These are phyloP conservation scores for Ceyx erithaca DNA, from an alignment of 2,797 vertebrate species.

Conservation along the genomic window DNA sequence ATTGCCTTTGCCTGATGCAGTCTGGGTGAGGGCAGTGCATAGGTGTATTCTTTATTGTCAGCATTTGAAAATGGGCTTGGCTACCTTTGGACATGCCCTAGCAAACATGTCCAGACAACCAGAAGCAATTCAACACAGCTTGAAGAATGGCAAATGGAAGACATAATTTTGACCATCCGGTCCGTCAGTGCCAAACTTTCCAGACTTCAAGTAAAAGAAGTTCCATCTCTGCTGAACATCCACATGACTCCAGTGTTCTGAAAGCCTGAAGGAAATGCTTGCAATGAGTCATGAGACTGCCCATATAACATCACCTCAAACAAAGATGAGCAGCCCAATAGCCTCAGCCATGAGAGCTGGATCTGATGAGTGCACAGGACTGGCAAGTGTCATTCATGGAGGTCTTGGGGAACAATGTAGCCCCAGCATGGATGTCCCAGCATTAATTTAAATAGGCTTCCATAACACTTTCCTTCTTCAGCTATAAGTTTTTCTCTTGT, in stretches of 20 bases:
- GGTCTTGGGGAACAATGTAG: rapidly evolving
- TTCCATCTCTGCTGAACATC: background rate
- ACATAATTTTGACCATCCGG: background rate
- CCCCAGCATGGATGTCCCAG: background rate
- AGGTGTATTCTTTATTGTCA: background rate
- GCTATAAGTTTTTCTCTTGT: background rate
- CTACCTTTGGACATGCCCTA: background rate
- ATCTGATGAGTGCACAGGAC: background rate
- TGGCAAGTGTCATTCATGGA: background rate
- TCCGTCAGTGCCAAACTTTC: background rate
- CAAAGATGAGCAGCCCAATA: background rate
- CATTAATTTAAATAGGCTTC: background rate
- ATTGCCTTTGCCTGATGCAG: background rate
- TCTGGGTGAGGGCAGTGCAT: background rate
- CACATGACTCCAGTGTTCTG: background rate
- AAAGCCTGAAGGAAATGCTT: background rate
- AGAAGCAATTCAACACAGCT: background rate
- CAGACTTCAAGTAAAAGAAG: background rate
- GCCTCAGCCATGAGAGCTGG: background rate
- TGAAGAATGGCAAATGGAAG: background rate
- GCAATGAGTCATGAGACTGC: background rate
- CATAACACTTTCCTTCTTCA: background rate
- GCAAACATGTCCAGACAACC: background rate
- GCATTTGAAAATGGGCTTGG: background rate
- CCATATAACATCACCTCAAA: background rate